Evolutionary conservation across 2,797 vertebrate genomes (phyloP).

Genomic region (Thalassophryne amazonica): DNA sequence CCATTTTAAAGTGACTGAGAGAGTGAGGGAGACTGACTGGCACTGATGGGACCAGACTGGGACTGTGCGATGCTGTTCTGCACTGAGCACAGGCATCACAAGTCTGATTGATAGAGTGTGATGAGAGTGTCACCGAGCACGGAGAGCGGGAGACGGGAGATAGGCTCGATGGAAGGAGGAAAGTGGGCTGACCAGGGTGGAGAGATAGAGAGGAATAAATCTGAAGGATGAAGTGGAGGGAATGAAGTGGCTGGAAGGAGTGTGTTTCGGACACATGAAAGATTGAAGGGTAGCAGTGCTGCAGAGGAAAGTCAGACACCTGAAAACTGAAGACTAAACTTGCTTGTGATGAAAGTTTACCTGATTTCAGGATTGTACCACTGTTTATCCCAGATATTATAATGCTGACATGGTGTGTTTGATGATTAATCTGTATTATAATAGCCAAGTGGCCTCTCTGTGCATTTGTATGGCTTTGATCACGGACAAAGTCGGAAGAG

Average conservation of each 20-base stretch:
- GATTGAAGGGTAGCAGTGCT: conserved; percentile 18
- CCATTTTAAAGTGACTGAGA: conserved; percentile 69
- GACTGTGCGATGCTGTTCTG: conserved; percentile 49
- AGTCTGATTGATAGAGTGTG: conserved; percentile 80
- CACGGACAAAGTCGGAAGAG: no score
- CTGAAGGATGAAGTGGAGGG: conserved; percentile 67
- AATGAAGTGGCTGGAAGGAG: conserved; percentile 64
- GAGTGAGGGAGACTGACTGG: conserved; percentile 63
- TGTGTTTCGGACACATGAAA: conserved; percentile 53
- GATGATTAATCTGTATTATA: no score
- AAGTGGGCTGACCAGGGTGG: conserved; percentile 52
- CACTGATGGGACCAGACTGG: conserved; percentile 71
- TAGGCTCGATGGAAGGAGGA: conserved; percentile 54
- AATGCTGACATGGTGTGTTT: neutral
- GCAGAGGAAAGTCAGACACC: conserved; percentile 26
- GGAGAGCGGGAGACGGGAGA: conserved; percentile 57
- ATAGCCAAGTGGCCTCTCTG: no score
- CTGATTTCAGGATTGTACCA: no score
- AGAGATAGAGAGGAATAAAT: conserved; percentile 72
- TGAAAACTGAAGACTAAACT: conserved; percentile 16
- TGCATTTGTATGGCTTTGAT: no score
- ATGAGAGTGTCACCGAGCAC: conserved; percentile 77
- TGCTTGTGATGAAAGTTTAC: conserved; percentile 7
- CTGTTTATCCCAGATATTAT: conserved; percentile 6
- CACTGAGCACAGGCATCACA: conserved; percentile 51